Evolutionary conservation across 1,140 invertebrate genomes (phyloP).

Genomic region (Habropoda laboriosa): DNA sequence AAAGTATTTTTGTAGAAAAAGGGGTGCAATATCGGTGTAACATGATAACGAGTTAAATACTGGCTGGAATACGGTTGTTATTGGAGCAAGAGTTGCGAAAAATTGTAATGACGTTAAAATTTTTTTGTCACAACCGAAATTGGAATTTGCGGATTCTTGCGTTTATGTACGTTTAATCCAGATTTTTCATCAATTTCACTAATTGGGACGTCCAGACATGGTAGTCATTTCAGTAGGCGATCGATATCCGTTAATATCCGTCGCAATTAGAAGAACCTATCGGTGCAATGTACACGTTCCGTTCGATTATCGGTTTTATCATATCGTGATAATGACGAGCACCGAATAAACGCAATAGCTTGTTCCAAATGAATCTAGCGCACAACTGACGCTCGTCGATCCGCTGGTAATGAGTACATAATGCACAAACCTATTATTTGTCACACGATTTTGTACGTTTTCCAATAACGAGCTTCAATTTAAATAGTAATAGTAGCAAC

Average conservation of each 20-base stretch:
- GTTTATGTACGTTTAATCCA: conserved; percentile 24
- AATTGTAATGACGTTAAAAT: conserved; percentile 44
- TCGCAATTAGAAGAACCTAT: conserved; percentile 55
- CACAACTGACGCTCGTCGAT: conserved; percentile 51
- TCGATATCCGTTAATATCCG: conserved; percentile 63
- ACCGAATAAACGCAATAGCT: conserved; percentile 55
- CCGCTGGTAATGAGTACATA: conserved; percentile 48
- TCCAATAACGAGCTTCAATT: not conserved
- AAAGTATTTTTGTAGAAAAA: not conserved
- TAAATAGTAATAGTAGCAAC: too few species aligned
- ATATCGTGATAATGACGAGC: conserved; percentile 62
- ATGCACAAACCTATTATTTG: conserved; percentile 41
- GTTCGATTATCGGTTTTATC: conserved; percentile 68
- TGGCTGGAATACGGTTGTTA: not conserved
- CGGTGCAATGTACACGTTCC: conserved; percentile 54
- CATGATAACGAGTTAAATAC: conserved; percentile 3
- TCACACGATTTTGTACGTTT: conserved; percentile 9
- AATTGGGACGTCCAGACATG: conserved; percentile 36
- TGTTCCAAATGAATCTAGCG: conserved; percentile 54
- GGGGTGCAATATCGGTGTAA: not conserved
- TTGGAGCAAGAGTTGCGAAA: conserved; percentile 3
- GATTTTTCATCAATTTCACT: conserved; percentile 61
- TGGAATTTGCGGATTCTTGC: conserved; percentile 50
- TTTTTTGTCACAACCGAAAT: conserved; percentile 27
- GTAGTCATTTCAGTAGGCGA: conserved; percentile 30